phyloP scores from a whole-genome alignment of 1,140 invertebrate genomes.

The Chrysomallon squamiferum region DNA sequence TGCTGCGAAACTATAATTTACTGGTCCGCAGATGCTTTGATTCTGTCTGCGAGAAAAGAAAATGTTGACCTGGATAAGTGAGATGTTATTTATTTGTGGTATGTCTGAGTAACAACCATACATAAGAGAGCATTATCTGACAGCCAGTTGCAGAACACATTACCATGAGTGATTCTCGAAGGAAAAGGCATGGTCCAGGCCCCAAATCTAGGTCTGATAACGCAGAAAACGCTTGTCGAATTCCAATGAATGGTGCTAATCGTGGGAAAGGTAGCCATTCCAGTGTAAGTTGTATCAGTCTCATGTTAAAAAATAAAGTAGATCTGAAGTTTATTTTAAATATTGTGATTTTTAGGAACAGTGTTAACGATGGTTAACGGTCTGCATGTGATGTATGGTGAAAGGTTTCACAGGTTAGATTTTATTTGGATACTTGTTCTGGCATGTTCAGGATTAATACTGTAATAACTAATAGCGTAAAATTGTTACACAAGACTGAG shows the following conservation, averaged over 20 bases:
- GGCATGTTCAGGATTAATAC: no score
- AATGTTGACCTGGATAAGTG: conserved; percentile 14
- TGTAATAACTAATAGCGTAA: no score
- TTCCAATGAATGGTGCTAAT: conserved; percentile 20
- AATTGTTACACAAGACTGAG: no score
- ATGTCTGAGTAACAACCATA: conserved; percentile 29
- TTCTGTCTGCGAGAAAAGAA: no score
- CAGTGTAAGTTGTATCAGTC: conserved; percentile 25
- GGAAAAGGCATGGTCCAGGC: conserved; percentile 38
- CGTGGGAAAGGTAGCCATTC: conserved; percentile 22
- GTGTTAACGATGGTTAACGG: neutral
- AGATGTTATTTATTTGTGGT: conserved; percentile 33
- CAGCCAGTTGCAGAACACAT: conserved; percentile 15
- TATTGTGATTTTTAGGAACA: conserved; percentile 6
- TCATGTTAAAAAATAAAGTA: no score
- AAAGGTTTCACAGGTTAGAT: neutral
- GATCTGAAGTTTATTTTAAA: no score
- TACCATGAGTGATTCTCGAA: conserved; percentile 50
- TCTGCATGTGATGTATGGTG: neutral
- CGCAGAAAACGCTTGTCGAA: conserved; percentile 29
- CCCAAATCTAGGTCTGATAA: conserved; percentile 40
- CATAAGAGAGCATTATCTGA: conserved; percentile 19
- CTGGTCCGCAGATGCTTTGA: no score
- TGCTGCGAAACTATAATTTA: no score
- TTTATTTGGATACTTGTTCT: no score